Evolutionary conservation across 2,113 vertebrate genomes (phyloP).

Genomic region (Formicarius rufipectus): DNA sequence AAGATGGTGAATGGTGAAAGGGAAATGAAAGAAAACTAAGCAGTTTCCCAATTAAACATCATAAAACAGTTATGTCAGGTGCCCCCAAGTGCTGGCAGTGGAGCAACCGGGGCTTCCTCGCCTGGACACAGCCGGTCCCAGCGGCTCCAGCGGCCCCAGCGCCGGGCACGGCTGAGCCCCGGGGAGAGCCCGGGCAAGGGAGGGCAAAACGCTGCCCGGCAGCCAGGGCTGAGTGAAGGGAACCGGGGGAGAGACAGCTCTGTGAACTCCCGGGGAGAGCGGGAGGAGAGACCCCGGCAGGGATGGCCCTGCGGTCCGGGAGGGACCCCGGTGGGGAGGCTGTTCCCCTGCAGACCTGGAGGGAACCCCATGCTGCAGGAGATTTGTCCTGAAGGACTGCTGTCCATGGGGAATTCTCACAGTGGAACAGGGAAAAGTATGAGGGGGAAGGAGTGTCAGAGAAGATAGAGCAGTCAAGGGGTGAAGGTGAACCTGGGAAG

Average conservation of each 20-base stretch:
- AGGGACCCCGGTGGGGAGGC: rapidly evolving
- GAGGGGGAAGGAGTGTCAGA: not conserved
- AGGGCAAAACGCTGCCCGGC: not conserved
- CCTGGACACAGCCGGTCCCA: not conserved
- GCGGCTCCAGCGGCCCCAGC: not conserved
- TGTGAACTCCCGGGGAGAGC: not conserved
- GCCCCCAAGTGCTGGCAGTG: rapidly evolving
- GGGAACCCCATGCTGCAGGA: rapidly evolving
- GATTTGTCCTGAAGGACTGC: not conserved
- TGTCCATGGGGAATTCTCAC: too few relatives aligned
- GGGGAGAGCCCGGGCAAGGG: not conserved
- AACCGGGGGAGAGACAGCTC: not conserved
- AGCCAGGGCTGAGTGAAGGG: not conserved
- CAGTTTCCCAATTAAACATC: not conserved
- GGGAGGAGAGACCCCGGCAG: not conserved
- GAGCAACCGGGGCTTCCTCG: rapidly evolving
- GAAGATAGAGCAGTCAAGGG: not conserved
- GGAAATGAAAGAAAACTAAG: not conserved
- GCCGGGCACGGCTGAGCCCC: not conserved
- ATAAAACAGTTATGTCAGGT: rapidly evolving
- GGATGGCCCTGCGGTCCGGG: rapidly evolving
- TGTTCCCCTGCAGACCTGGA: not conserved
- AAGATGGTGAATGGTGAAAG: not conserved
- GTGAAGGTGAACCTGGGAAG: not conserved
- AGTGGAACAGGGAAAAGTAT: too few relatives aligned